A percentile compares a stretch with the other conserved stretches of the same genome.
These are phyloP conservation scores for Campopleginae sp. DNA, from an alignment of 2,888 invertebrate species.

Conservation along the genomic window DNA sequence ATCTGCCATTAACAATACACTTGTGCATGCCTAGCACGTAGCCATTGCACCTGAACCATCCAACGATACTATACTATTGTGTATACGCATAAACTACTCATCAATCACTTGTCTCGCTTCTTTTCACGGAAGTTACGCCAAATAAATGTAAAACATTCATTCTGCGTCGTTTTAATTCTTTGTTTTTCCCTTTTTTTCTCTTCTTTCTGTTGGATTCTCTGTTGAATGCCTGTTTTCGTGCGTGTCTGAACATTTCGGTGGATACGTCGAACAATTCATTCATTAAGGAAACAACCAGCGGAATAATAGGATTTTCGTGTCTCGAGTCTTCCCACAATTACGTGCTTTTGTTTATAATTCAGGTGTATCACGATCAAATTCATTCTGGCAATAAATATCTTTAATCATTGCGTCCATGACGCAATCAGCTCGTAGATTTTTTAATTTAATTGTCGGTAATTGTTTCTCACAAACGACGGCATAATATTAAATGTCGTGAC, in stretches of 20 bases:
- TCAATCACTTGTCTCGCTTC: conserved; percentile 61
- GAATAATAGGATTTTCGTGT: not conserved
- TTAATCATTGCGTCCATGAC: not conserved
- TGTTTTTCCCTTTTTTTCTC: conserved; percentile 2
- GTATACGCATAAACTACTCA: conserved; percentile 18
- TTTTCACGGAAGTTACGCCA: conserved; percentile 65
- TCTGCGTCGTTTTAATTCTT: conserved; percentile 27
- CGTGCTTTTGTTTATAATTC: not conserved
- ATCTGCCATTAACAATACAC: conserved; percentile 44
- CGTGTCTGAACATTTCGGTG: not conserved
- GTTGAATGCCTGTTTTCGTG: conserved; percentile 18
- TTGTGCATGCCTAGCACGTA: conserved; percentile 53
- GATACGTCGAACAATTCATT: not conserved
- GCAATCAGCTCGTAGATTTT: not conserved
- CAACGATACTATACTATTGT: conserved; percentile 12
- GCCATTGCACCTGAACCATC: conserved; percentile 51
- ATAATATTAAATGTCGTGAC: not conserved
- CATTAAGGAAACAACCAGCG: not conserved
- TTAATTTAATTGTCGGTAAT: not conserved
- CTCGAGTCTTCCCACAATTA: not conserved
- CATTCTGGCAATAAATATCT: not conserved
- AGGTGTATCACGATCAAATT: not conserved
- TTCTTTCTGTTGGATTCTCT: conserved; percentile 3
- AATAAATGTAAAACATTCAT: conserved; percentile 54
- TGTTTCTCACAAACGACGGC: not conserved